Evolutionary conservation across 2,888 invertebrate species (phyloP), one percentile per base, ranked within the genome.

Genomic region (Diogma glabrata): DNA sequence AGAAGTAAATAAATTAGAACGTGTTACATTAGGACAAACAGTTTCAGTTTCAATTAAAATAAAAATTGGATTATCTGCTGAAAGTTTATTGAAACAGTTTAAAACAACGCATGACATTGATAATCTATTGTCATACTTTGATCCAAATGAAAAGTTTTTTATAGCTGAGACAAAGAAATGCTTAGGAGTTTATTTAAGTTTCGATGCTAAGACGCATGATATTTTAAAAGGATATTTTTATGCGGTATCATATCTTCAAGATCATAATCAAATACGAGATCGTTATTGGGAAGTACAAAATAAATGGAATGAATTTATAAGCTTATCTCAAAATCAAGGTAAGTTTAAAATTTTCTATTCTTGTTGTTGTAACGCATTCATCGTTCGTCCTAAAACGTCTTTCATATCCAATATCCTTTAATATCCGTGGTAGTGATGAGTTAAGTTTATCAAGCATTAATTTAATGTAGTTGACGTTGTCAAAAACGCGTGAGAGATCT

Each of bases 1-100:
- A 54, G 70, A 75, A 57, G 77, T 84, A 3, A 93, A 93, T 64
- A 70, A 70, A 56, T 69, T 71, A 54, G 93, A 94, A 69, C 82
- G 83, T 17, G 78, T 87, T 5, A 68, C 84, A 22, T 60, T 80
- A 47, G 76, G 79, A 47, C 66, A 67, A 58, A 77, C 76, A 1
- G 70, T 70, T 1, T 70, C 70, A 1, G 66, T 70, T 2, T 69
- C 70, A 2, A 57, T 67, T 4, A 65, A 66, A 50, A 64, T 70
- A 17, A 60, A 62, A 6, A 57, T 70, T 10, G 70, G 70, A 3
- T 54, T 70, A 12, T 69, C 69, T 14, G 66, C 66, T 0, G 67
- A 66, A 52, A 58, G 66, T 58, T 60, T 70, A 2, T 61, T 69
- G 19, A 64, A 68, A 47, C 69, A 70, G 52, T 67, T 66, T 54